Conservation (phyloP, 2,888 invertebrate species). For the Lumbricus terrestris region DNA sequence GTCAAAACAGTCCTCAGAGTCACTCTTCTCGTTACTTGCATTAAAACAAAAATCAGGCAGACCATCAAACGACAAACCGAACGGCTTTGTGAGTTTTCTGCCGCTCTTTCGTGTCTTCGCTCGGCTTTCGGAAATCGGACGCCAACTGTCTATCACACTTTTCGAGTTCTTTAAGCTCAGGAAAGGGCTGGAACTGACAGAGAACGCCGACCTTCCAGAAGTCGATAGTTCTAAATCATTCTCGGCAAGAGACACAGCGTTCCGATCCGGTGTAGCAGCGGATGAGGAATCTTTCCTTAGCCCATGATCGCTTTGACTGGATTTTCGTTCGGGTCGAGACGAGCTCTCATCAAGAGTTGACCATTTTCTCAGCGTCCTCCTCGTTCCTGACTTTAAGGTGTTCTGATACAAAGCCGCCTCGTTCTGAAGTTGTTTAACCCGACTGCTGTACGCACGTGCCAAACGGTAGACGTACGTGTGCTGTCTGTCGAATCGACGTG, state of each 20-base stretch:
- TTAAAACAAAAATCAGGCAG: slow-evolving; percentile 11
- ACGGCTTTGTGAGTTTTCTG: neutral
- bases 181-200: neutral
- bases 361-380: neutral
- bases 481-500: neutral
- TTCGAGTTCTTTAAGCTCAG: neutral
- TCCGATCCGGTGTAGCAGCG: neutral
- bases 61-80: neutral
- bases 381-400: neutral
- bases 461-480: slow-evolving; percentile 19
- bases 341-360: neutral
- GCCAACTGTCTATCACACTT: neutral
- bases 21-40: neutral
- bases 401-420: neutral
- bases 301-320: neutral
- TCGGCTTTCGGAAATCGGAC: neutral
- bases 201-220: neutral
- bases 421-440: slow-evolving; percentile 16
- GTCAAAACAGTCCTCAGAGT: slow-evolving; percentile 8
- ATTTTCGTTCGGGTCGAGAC: neutral
- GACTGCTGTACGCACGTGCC: slow-evolving; percentile 27
- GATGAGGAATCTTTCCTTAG: neutral
- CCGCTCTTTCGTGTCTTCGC: neutral
- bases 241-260: neutral
- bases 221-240: neutral